Conservation (phyloP, 1,140 invertebrate genomes). For the Acromyrmex charruanus region DNA sequence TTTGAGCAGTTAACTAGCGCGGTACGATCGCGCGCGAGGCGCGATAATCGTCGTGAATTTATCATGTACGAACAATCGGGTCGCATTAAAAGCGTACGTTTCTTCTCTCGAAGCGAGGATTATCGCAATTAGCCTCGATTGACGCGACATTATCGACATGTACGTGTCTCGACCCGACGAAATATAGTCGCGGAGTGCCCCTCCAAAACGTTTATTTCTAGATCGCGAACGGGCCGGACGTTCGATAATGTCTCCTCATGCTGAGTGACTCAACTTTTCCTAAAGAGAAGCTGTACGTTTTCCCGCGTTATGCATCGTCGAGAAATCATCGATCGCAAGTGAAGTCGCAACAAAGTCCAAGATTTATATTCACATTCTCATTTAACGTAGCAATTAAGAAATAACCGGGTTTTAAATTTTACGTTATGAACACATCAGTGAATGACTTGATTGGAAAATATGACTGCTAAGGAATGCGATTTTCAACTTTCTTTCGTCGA, state of each 20-base stretch:
- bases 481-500: not conserved
- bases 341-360: not conserved
- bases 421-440: not conserved
- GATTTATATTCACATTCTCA: slow-evolving; percentile 26
- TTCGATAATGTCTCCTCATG: slow-evolving; percentile 33
- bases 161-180: slow-evolving; percentile 20
- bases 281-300: slow-evolving; percentile 17
- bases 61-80: slow-evolving; percentile 36
- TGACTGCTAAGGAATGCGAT: not conserved
- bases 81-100: slow-evolving; percentile 46
- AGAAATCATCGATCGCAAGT: slow-evolving; percentile 14
- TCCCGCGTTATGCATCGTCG: not conserved
- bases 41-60: slow-evolving; percentile 48
- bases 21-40: not conserved
- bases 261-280: slow-evolving; percentile 20
- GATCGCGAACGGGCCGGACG: slow-evolving; percentile 23
- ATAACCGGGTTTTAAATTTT: not conserved
- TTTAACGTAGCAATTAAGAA: not conserved
- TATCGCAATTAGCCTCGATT: slow-evolving; percentile 30
- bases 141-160: slow-evolving; percentile 66
- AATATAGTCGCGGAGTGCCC: not conserved
- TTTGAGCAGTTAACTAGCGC: slow-evolving; percentile 41
- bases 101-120: not conserved
- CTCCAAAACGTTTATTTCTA: slow-evolving; percentile 65
- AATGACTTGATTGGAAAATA: not conserved